Percentiles rank a stretch among this genome's conserved stretches.
phyloP scores from a whole-genome alignment of 1,140 invertebrate genomes.

The Drosophila carrolli region DNA sequence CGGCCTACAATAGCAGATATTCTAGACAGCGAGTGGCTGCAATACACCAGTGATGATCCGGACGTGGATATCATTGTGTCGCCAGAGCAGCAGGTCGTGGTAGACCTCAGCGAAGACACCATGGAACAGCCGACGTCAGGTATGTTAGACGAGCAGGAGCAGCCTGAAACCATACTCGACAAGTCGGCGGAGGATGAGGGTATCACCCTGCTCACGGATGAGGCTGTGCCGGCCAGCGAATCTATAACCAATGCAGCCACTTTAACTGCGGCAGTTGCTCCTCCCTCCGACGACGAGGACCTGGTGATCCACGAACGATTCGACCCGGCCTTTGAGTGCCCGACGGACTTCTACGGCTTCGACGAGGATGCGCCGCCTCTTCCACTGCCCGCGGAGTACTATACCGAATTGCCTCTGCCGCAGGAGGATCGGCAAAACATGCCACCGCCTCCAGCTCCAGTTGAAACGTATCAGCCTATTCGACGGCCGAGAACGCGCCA shows the following conservation, averaged over 20 bases:
- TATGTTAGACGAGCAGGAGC: constrained; percentile 5
- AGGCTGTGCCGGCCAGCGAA: background rate
- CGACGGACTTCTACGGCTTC: constrained; percentile 54
- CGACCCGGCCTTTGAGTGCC: constrained; percentile 26
- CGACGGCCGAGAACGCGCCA: constrained; percentile 51
- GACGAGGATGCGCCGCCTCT: constrained; percentile 43
- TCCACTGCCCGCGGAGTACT: constrained; percentile 38
- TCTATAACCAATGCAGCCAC: background rate
- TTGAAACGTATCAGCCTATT: background rate
- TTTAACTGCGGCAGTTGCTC: background rate
- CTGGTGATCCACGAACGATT: constrained; percentile 8
- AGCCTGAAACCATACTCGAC: background rate
- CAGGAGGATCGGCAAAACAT: background rate
- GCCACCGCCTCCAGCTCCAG: constrained; percentile 20
- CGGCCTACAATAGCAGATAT: constrained; percentile 90
- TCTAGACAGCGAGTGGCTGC: constrained; percentile 88
- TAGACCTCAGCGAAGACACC: constrained; percentile 62
- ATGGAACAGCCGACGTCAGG: constrained; percentile 30
- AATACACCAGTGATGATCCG: constrained; percentile 14
- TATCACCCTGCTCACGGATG: constrained; percentile 4
- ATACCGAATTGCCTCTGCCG: constrained; percentile 18
- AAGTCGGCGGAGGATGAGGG: constrained; percentile 10
- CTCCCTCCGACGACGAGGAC: constrained; percentile 26
- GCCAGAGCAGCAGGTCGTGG: constrained; percentile 37
- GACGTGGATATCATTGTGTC: constrained; percentile 50